These are phyloP conservation scores for Piprites chloris DNA, from an alignment of 2,113 vertebrate species.

Conservation along the genomic window DNA sequence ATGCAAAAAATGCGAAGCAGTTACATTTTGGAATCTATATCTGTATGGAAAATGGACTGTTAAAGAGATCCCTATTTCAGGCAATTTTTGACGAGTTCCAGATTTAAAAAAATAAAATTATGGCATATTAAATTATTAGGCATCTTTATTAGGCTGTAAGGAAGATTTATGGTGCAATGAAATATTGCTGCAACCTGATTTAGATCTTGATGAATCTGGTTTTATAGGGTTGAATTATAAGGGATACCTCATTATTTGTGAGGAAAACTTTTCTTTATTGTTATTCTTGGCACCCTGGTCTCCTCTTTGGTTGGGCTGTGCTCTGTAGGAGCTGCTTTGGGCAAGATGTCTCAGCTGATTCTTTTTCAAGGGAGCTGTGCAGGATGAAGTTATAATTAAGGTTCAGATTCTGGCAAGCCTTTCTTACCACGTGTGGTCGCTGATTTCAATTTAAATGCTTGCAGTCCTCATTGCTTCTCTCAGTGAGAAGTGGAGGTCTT, in stretches of 20 bases:
- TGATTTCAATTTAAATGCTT: neutral
- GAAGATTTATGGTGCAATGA: conserved; percentile 73
- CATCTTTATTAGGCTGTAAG: conserved; percentile 58
- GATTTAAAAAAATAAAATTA: conserved; percentile 41
- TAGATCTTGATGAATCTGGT: conserved; percentile 67
- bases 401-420: neutral
- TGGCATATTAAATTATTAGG: conserved; percentile 66
- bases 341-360: conserved; percentile 27
- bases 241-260: conserved; percentile 48
- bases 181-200: conserved; percentile 69
- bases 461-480: neutral
- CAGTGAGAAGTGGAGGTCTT: neutral
- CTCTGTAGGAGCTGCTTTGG: conserved; percentile 28
- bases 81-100: conserved; percentile 46
- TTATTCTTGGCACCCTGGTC: conserved; percentile 13
- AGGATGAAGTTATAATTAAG: conserved; percentile 36
- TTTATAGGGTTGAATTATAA: conserved; percentile 63
- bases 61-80: conserved; percentile 37
- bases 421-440: neutral
- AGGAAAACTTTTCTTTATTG: neutral
- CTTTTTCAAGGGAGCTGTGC: neutral
- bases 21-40: conserved; percentile 33
- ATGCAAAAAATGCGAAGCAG: conserved; percentile 1
- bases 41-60: conserved; percentile 12
- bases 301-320: neutral